Conservation (phyloP, 2,797 vertebrate species). For the Typhlichthys eigenmanni region DNA sequence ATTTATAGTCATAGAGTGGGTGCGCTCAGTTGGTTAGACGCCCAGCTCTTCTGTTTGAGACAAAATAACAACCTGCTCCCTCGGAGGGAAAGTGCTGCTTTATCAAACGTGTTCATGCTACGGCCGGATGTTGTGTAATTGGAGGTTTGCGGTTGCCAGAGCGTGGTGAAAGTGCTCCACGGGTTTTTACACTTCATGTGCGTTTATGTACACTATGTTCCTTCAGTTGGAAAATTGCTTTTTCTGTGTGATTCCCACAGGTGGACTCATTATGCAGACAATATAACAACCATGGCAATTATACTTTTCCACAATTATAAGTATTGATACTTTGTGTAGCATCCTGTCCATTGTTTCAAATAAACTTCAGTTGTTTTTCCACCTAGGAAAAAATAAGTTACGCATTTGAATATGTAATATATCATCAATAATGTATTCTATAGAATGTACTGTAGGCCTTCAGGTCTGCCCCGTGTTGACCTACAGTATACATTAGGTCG, state of each 20-base stretch:
- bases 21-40: conserved; percentile 26
- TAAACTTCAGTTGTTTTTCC: conserved; percentile 23
- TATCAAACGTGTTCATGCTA: conserved; percentile 57
- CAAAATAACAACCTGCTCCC: conserved; percentile 14
- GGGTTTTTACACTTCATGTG: conserved; percentile 66
- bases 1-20: conserved; percentile 21
- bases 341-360: conserved; percentile 37
- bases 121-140: conserved; percentile 64
- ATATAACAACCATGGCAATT: conserved; percentile 64
- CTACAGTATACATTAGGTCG: too few relatives aligned
- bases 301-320: conserved; percentile 65
- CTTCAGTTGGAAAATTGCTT: conserved; percentile 75
- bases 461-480: too few relatives aligned
- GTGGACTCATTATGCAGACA: conserved; percentile 72
- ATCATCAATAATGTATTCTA: too few relatives aligned
- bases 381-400: too few relatives aligned
- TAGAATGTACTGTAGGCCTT: too few relatives aligned
- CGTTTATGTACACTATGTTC: conserved; percentile 66
- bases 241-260: conserved; percentile 67
- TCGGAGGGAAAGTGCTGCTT: conserved; percentile 36
- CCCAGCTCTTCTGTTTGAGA: conserved; percentile 29
- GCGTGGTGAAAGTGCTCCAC: conserved; percentile 50
- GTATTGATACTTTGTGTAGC: conserved; percentile 68
- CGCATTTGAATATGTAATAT: too few relatives aligned
- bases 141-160: conserved; percentile 65